Evolutionary conservation across 1,140 invertebrate genomes (phyloP).

Genomic region (Bombus terrestris): DNA sequence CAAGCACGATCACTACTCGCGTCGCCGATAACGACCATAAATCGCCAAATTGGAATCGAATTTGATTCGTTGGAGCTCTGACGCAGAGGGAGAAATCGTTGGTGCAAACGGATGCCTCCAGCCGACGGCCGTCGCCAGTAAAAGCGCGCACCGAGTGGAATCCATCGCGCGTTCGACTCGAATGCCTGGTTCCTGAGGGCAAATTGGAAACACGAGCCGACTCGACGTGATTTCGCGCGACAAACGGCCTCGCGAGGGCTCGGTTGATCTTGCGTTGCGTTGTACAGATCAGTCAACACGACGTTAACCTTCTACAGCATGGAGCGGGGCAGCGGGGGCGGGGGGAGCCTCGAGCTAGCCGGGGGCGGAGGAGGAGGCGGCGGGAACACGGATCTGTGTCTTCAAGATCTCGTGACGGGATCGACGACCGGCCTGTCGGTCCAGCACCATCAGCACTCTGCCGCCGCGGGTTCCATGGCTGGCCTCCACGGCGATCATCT

Average conservation of each 20-base stretch:
- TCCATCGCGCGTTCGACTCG: neutral
- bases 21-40: neutral
- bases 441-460: conserved; percentile 86
- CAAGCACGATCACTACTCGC: neutral
- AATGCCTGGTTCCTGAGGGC: conserved; percentile 33
- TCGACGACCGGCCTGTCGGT: conserved; percentile 79
- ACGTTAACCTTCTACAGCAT: conserved; percentile 83
- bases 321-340: conserved; percentile 80
- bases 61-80: neutral
- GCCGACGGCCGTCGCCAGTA: conserved; percentile 25
- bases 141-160: neutral
- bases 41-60: too few species aligned
- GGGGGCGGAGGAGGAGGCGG: conserved; percentile 83
- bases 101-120: neutral
- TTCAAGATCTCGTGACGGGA: conserved; percentile 87
- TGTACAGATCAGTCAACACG: conserved; percentile 76
- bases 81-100: neutral
- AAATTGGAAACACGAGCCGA: neutral
- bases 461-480: conserved; percentile 86
- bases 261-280: conserved; percentile 55
- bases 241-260: conserved; percentile 46
- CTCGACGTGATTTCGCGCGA: conserved; percentile 23
- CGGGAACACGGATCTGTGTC: conserved; percentile 86
- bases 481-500: conserved; percentile 82
- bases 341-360: conserved; percentile 82